Evolutionary conservation across 2,888 invertebrate genomes (phyloP).

Genomic region (Hypsopygia costalis): DNA sequence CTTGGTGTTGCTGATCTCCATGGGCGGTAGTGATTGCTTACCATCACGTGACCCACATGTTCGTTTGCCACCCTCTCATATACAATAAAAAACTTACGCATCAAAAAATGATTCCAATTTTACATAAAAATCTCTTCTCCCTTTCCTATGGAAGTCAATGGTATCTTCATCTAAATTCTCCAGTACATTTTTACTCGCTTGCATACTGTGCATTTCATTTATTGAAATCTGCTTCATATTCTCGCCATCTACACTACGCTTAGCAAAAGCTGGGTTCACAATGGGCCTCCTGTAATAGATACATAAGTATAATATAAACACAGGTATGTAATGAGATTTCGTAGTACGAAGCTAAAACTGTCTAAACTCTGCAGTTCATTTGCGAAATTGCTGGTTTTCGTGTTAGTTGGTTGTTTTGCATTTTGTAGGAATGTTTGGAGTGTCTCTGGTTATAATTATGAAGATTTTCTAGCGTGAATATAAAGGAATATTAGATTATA

Average conservation of each 20-base stretch:
- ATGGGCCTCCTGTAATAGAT: constrained; percentile 49
- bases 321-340: constrained; percentile 12
- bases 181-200: constrained; percentile 39
- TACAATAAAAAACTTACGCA: too few species aligned
- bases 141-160: constrained; percentile 80
- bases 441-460: neutral
- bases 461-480: too few species aligned
- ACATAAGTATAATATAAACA: neutral
- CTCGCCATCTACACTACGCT: constrained; percentile 51
- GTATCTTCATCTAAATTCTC: constrained; percentile 42
- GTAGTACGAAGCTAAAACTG: constrained; percentile 12
- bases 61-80: too few species aligned
- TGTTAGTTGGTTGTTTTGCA: neutral
- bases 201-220: constrained; percentile 54
- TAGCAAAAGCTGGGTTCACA: constrained; percentile 70
- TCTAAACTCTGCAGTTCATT: constrained; percentile 8
- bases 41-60: too few species aligned
- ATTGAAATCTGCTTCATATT: constrained; percentile 24
- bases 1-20: too few species aligned
- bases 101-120: constrained; percentile 83
- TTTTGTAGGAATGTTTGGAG: constrained; percentile 1
- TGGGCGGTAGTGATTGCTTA: too few species aligned
- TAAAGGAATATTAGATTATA: too few species aligned
- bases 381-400: constrained; percentile 1
- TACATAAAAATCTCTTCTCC: constrained; percentile 80